These are phyloP conservation scores for Tolypeutes matacus DNA, from an alignment of 2,797 vertebrate species.

Conservation along the genomic window DNA sequence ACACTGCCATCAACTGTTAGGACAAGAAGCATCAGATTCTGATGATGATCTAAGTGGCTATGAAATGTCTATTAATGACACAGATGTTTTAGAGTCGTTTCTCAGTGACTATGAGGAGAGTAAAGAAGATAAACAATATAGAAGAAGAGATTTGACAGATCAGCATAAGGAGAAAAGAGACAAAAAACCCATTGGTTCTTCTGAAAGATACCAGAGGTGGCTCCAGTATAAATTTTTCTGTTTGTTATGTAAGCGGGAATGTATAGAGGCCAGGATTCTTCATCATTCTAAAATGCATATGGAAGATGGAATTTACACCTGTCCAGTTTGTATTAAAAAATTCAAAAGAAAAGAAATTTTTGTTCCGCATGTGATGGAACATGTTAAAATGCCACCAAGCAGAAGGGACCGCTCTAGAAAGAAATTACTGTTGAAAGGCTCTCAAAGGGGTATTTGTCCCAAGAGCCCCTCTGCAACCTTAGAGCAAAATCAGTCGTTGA, in stretches of 20 bases:
- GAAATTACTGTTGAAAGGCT: constrained; percentile 88
- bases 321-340: constrained; percentile 94
- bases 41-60: constrained; percentile 91
- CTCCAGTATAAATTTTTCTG: constrained; percentile 95
- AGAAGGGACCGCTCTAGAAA: constrained; percentile 88
- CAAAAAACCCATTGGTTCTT: constrained; percentile 90
- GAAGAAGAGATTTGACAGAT: constrained; percentile 84
- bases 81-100: constrained; percentile 88
- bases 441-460: constrained; percentile 82
- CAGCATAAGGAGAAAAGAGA: constrained; percentile 89
- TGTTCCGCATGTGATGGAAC: constrained; percentile 94
- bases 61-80: constrained; percentile 88
- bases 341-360: constrained; percentile 95
- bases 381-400: constrained; percentile 91
- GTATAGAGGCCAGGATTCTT: constrained; percentile 93
- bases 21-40: constrained; percentile 90
- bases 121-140: constrained; percentile 87
- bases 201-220: constrained; percentile 92
- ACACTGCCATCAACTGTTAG: constrained; percentile 94
- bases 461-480: constrained; percentile 79
- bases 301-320: constrained; percentile 92
- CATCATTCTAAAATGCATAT: constrained; percentile 97
- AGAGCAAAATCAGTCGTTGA: constrained; percentile 79
- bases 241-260: constrained; percentile 94
- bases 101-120: constrained; percentile 88